These are phyloP conservation scores for Alloscopus bannaensis DNA, from an alignment of 2,888 invertebrate species.

Conservation along the genomic window DNA sequence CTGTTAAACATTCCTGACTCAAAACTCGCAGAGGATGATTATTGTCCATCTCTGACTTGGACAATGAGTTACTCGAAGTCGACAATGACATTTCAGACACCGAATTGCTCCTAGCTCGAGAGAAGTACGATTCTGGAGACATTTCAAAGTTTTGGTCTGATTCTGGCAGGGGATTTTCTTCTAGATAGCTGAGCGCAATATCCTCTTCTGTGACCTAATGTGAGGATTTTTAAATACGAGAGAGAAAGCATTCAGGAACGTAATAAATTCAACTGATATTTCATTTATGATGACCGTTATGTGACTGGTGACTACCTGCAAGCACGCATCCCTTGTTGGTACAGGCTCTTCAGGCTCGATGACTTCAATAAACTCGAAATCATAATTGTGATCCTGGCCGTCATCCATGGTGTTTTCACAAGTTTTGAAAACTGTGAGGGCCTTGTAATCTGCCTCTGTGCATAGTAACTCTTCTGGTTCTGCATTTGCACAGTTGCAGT, in stretches of 20 bases:
- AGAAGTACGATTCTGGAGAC: conserved; percentile 66
- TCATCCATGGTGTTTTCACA: conserved; percentile 77
- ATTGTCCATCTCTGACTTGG: conserved; percentile 71
- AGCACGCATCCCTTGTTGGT: conserved; percentile 89
- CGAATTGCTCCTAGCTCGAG: conserved; percentile 58
- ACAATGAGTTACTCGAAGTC: conserved; percentile 46
- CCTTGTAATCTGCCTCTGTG: conserved; percentile 76
- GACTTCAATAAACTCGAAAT: conserved; percentile 87
- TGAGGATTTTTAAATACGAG: too few relatives aligned
- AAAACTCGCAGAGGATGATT: conserved; percentile 92
- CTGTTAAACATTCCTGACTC: conserved; percentile 93
- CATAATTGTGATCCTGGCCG: conserved; percentile 80
- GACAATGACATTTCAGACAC: conserved; percentile 67
- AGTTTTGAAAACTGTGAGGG: conserved; percentile 81
- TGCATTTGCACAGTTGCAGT: conserved; percentile 50
- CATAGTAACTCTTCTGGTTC: conserved; percentile 4
- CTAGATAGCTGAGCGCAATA: conserved; percentile 90
- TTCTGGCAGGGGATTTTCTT: conserved; percentile 82
- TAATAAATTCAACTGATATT: too few relatives aligned
- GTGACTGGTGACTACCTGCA: too few relatives aligned
- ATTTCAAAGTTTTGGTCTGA: conserved; percentile 83
- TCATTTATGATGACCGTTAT: too few relatives aligned
- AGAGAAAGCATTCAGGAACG: too few relatives aligned
- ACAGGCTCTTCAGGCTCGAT: conserved; percentile 88
- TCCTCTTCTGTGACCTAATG: conserved; percentile 91